Percentiles rank a stretch among this genome's conserved stretches.
These are phyloP conservation scores for Petromus typicus DNA, from an alignment of 2,113 vertebrate genomes.

Conservation along the genomic window DNA sequence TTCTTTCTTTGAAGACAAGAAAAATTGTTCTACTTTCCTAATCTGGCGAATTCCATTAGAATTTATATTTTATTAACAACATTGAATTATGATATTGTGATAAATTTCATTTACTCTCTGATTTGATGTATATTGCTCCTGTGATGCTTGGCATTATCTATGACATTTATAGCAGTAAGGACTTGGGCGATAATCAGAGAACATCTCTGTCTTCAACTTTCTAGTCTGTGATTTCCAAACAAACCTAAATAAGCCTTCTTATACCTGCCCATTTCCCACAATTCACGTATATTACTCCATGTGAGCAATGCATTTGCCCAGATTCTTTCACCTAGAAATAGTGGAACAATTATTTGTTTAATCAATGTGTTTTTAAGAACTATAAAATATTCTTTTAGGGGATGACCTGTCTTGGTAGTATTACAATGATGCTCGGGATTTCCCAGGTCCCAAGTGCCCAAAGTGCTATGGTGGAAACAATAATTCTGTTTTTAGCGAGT, in stretches of 20 bases:
- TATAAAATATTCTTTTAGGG: background rate
- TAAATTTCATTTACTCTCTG: slow-evolving; percentile 12
- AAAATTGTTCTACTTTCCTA: background rate
- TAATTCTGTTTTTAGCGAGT: background rate
- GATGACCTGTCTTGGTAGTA: background rate
- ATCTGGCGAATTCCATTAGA: background rate
- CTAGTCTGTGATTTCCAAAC: background rate
- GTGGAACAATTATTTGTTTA: slow-evolving; percentile 21
- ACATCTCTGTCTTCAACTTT: background rate
- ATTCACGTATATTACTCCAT: background rate
- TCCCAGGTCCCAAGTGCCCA: background rate
- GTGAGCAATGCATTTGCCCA: background rate
- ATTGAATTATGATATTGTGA: slow-evolving; percentile 1
- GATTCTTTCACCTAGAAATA: slow-evolving; percentile 38
- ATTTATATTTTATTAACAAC: slow-evolving; percentile 1
- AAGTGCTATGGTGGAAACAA: background rate
- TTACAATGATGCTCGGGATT: background rate
- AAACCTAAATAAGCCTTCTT: background rate
- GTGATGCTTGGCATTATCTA: background rate
- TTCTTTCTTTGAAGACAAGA: background rate
- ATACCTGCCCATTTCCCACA: background rate
- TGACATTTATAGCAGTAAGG: background rate
- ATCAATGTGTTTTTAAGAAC: background rate
- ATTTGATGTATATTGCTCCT: background rate
- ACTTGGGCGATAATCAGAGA: background rate